Evolutionary conservation across 2,888 invertebrate genomes (phyloP).

Genomic region (Gandaritis pyraliata): DNA sequence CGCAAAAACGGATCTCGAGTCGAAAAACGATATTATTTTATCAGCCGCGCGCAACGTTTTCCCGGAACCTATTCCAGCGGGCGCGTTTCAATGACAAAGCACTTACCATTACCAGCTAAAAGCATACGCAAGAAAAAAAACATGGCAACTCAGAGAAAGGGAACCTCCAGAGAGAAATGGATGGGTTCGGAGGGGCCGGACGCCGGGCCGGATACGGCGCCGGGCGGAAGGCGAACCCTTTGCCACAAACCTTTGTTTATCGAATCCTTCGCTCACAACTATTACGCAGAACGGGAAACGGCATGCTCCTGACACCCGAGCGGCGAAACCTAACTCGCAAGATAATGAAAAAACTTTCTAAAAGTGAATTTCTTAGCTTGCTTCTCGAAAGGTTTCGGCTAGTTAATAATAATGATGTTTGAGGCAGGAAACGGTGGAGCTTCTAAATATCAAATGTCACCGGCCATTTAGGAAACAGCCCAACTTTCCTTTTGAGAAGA

Average conservation of each 20-base stretch:
- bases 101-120: slow-evolving; percentile 56
- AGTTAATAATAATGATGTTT: slow-evolving; percentile 36
- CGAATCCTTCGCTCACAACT: slow-evolving; percentile 58
- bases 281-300: slow-evolving; percentile 56
- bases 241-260: slow-evolving; percentile 73
- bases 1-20: slow-evolving; percentile 26
- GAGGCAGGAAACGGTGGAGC: slow-evolving; percentile 22
- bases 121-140: slow-evolving; percentile 56
- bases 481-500: slow-evolving; percentile 33
- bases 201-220: slow-evolving; percentile 67
- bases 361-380: slow-evolving; percentile 31
- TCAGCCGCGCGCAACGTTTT: slow-evolving; percentile 26
- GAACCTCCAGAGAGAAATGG: slow-evolving; percentile 48
- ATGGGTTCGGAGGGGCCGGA: slow-evolving; percentile 39
- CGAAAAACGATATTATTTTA: slow-evolving; percentile 33
- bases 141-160: slow-evolving; percentile 32
- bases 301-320: slow-evolving; percentile 46
- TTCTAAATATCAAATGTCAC: slow-evolving; percentile 39
- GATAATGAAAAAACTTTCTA: slow-evolving; percentile 43
- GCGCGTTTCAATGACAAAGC: slow-evolving; percentile 54
- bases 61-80: slow-evolving; percentile 28
- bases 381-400: slow-evolving; percentile 28
- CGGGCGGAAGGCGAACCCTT: slow-evolving; percentile 78
- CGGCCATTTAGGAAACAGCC: slow-evolving; percentile 30
- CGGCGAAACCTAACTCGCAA: slow-evolving; percentile 32